Base-by-base conservation (phyloP, 1,140 invertebrate species). In the Agrilus planipennis region DNA sequence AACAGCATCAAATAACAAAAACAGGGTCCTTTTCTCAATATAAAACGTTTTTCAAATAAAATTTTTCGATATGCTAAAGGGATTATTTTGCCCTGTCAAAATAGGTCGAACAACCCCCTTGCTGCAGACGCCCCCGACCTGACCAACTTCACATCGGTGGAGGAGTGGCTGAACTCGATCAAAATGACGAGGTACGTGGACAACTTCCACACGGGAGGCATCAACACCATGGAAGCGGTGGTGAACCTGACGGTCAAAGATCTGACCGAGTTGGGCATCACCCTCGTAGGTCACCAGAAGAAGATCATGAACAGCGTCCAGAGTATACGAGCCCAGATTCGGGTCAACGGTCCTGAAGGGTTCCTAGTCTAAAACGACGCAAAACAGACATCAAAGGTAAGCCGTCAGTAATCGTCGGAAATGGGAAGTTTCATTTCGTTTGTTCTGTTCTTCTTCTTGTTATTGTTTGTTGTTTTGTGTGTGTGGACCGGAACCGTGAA, bases 221-320 rank as follows among this genome's bases (percentile, higher is more conserved):
- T 92, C 25, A 78, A 73, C 19, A 81, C 75, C 16, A 79, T 93
- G 75, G 86, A 91, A 54, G 81, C 84, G n/a, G 87, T 91, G 15
- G 76, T 84, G 9, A 72, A 72, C 56, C 73, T 97, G 34, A 94
- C 85, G 23, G 84, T 90, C 17, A 85, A 90, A 57, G 91, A 96
- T 62, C 68, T 97, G 39, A 87, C 84, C 16, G 76, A 84, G 49
- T 71, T 97, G 42, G 91, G 91, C 19, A 88, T 97, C 46, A 92
- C 87, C 9, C 73, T 96, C 30, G 89, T 94, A n/a, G 91, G 92
- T 23, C 93, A 97, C 67, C 92, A 96, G 64, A 94, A 95, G 68
- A 96, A 96, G 69, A 95, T 97, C 40, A 92, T 96, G 81, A 91
- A 89, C 68, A 89, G 85, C 71, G 84, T 93, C 51, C 89, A 91